Evolutionary conservation across 2,888 invertebrate species (phyloP).

Genomic region (Labia minor): DNA sequence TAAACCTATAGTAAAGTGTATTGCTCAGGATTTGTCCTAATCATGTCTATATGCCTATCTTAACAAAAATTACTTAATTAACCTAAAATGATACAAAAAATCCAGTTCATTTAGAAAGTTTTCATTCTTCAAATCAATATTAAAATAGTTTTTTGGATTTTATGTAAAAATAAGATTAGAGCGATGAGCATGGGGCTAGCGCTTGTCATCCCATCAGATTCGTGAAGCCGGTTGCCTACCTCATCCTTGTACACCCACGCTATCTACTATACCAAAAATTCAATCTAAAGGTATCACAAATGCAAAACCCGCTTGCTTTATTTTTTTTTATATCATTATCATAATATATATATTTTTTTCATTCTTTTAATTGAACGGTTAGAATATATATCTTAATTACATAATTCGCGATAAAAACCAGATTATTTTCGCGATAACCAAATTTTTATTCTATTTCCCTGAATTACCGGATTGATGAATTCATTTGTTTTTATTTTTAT

Average conservation of each 20-base stretch:
- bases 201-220: neutral
- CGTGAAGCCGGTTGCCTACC: neutral
- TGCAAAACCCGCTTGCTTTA: neutral
- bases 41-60: neutral
- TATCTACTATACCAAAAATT: neutral
- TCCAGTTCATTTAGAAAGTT: conserved; percentile 19
- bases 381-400: neutral
- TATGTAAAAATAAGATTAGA: neutral
- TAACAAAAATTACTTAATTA: conserved; percentile 1
- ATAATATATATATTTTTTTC: neutral
- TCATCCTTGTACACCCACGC: neutral
- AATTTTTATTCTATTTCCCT: conserved; percentile 17
- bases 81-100: conserved; percentile 19
- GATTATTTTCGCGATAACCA: neutral
- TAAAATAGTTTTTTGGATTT: neutral
- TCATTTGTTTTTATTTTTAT: too few species aligned
- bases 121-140: neutral
- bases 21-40: conserved; percentile 24
- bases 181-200: neutral
- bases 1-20: conserved; percentile 22
- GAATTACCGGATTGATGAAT: conserved; percentile 19
- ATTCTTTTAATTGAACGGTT: neutral
- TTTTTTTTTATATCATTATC: neutral
- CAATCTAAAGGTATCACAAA: neutral
- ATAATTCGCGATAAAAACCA: neutral